Percentiles rank a stretch among this genome's conserved stretches.
Conservation (phyloP, 2,113 vertebrate species). For the Sinocyclocheilus maitianheensis region DNA sequence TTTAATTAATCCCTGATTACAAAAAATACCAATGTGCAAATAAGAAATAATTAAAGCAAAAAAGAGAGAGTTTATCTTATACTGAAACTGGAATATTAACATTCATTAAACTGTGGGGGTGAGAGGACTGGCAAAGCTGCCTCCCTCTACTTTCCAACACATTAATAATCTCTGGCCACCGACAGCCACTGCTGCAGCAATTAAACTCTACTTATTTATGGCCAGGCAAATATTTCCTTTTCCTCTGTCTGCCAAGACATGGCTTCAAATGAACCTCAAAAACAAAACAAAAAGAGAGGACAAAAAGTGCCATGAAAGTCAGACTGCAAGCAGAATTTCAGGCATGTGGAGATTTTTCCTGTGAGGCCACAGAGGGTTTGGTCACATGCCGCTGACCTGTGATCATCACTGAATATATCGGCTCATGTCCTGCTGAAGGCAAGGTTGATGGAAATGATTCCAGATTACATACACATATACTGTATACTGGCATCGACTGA, state of each 20-base stretch:
- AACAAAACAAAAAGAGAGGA: slow-evolving; percentile 49
- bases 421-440: background rate
- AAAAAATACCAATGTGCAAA: background rate
- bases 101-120: background rate
- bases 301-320: slow-evolving; percentile 48
- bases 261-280: slow-evolving; percentile 44
- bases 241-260: slow-evolving; percentile 58
- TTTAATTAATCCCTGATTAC: background rate
- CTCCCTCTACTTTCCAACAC: slow-evolving; percentile 40
- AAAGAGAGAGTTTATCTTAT: background rate
- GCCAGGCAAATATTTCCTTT: slow-evolving; percentile 69
- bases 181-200: slow-evolving; percentile 57
- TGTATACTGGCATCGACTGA: background rate
- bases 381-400: slow-evolving; percentile 3
- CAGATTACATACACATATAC: background rate
- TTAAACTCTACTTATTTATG: slow-evolving; percentile 68
- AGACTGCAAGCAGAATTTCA: slow-evolving; percentile 65
- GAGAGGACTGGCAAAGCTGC: slow-evolving; percentile 5
- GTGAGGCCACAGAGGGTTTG: slow-evolving; percentile 58
- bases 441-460: background rate
- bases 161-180: slow-evolving; percentile 60
- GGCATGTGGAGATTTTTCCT: slow-evolving; percentile 62
- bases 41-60: background rate
- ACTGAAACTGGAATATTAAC: background rate
- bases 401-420: background rate